These are phyloP conservation scores for Hemicentrotus pulcherrimus DNA, from an alignment of 35 echinoderm and acorn worm genomes.

Conservation along the genomic window DNA sequence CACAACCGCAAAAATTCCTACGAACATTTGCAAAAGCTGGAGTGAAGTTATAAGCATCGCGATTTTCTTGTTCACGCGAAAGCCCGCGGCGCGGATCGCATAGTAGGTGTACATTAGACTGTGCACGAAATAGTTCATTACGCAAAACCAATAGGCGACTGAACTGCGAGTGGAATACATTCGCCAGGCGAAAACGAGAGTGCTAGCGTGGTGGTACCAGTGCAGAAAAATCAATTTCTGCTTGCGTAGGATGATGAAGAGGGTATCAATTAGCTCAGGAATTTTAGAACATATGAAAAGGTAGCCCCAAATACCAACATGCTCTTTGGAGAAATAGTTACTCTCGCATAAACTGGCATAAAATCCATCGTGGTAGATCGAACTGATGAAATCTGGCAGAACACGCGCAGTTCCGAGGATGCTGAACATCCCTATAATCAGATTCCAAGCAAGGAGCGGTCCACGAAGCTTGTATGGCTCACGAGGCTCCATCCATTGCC, in stretches of 20 bases:
- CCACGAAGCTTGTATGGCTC: slow-evolving; percentile 56
- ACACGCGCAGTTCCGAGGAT: slow-evolving; percentile 58
- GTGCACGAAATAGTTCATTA: slow-evolving; percentile 92
- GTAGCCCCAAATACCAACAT: slow-evolving; percentile 71
- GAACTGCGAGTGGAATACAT: slow-evolving; percentile 68
- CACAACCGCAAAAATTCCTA: slow-evolving; percentile 72
- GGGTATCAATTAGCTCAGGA: slow-evolving; percentile 83
- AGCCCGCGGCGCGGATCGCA: slow-evolving; percentile 66
- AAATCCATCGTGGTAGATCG: slow-evolving; percentile 61
- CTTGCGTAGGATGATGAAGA: slow-evolving; percentile 90
- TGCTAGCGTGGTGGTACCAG: slow-evolving; percentile 93
- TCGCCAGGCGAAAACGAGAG: slow-evolving; percentile 74
- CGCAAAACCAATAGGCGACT: slow-evolving; percentile 72
- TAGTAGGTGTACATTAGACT: slow-evolving; percentile 95
- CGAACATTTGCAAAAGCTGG: slow-evolving; percentile 88
- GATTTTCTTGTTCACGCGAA: slow-evolving; percentile 59
- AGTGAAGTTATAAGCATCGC: slow-evolving; percentile 83
- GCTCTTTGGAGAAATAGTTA: slow-evolving; percentile 64
- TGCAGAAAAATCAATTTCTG: slow-evolving; percentile 95
- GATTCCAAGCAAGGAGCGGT: slow-evolving; percentile 81
- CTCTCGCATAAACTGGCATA: slow-evolving; percentile 72
- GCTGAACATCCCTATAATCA: slow-evolving; percentile 81
- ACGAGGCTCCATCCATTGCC: slow-evolving; percentile 70
- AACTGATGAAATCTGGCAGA: slow-evolving; percentile 55
- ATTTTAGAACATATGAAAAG: slow-evolving; percentile 87